Percentiles rank a stretch among this genome's conserved stretches.
These are phyloP conservation scores for Pipistrellus kuhlii DNA, from an alignment of 2,797 vertebrate genomes.

Conservation along the genomic window DNA sequence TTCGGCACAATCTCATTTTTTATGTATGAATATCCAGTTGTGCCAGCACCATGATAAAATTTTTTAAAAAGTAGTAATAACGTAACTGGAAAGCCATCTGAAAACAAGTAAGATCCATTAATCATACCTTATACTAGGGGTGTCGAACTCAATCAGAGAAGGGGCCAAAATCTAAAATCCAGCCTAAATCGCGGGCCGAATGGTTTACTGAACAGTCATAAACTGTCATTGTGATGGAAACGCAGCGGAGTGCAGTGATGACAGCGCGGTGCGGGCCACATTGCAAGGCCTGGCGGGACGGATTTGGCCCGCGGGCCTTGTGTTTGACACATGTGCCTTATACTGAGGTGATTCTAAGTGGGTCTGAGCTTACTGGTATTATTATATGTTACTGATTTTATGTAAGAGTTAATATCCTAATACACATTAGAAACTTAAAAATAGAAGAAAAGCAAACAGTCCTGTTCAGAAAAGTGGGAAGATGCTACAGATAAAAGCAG, in stretches of 20 bases:
- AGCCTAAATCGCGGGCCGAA: too few species aligned
- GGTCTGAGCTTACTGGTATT: neutral
- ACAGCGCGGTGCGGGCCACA: too few species aligned
- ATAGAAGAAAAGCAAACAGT: neutral
- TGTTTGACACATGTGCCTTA: too few species aligned
- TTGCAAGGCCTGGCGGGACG: too few species aligned
- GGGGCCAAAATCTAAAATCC: too few species aligned
- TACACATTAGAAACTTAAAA: neutral
- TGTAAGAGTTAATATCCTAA: neutral
- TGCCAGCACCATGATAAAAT: neutral
- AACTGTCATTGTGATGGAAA: too few species aligned
- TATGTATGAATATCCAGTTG: neutral
- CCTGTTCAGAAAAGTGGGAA: neutral
- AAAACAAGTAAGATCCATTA: slow-evolving; percentile 12
- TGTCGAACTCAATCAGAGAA: too few species aligned
- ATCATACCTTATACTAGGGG: neutral
- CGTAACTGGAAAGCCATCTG: neutral
- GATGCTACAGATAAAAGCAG: neutral
- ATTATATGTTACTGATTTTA: neutral
- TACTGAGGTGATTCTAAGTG: neutral
- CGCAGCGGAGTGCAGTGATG: too few species aligned
- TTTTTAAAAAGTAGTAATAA: neutral
- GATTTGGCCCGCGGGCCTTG: too few species aligned
- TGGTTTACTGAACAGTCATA: too few species aligned
- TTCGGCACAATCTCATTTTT: neutral